A percentile compares a stretch with the other conserved stretches of the same genome.
These are phyloP conservation scores for Nanger granti DNA, from an alignment of 2,113 vertebrate genomes.

Conservation along the genomic window DNA sequence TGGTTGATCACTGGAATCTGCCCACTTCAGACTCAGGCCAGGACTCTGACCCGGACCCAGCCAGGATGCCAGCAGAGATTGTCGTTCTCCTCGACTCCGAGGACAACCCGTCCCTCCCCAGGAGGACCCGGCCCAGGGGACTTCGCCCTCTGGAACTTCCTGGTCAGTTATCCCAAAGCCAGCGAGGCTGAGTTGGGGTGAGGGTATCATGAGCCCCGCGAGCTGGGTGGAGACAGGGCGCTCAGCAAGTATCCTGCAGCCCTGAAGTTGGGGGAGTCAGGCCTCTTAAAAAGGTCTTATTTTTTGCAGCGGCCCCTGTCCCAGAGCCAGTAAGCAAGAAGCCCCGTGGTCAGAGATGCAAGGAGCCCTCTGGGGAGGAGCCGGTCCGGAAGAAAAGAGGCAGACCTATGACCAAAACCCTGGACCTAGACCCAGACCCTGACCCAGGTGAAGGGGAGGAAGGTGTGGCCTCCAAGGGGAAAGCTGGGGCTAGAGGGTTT, in stretches of 20 bases:
- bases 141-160: conserved; percentile 67
- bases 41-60: background rate
- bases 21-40: conserved; percentile 1
- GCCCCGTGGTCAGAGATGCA: conserved; percentile 61
- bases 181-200: background rate
- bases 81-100: conserved; percentile 75
- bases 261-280: background rate
- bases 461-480: background rate
- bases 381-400: conserved; percentile 64
- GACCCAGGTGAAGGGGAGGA: conserved; percentile 58
- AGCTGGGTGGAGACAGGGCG: background rate
- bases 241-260: background rate
- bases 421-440: conserved; percentile 38
- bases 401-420: conserved; percentile 46
- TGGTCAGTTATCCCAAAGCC: conserved; percentile 32
- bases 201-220: too few relatives aligned
- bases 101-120: conserved; percentile 58
- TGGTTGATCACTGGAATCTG: background rate
- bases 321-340: conserved; percentile 50
- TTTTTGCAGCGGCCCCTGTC: conserved; percentile 27
- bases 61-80: conserved; percentile 68
- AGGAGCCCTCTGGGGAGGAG: conserved; percentile 48
- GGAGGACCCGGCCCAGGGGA: conserved; percentile 56
- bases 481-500: background rate
- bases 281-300: background rate